Base-by-base conservation (phyloP, 1,140 invertebrate species). In the Drosophila auraria region DNA sequence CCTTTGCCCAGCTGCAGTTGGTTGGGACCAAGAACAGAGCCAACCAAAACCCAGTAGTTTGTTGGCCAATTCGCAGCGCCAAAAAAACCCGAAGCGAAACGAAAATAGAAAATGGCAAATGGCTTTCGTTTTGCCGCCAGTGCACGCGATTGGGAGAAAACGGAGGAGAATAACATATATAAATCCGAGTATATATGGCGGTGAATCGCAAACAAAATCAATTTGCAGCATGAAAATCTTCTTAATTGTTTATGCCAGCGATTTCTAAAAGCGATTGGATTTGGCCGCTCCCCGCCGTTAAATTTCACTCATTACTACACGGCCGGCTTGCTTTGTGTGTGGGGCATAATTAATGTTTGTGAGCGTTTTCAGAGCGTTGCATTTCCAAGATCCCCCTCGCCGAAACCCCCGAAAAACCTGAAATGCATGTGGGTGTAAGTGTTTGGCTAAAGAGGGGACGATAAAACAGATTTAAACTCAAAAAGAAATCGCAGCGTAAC, bases 31-130 rank as follows among this genome's bases (percentile, higher is more conserved):
- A 80, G 56, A 64, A 58, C 38, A 49, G n/a, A 49, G 38, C 45
- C 58, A 56, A 30, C 56, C 56, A 30, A 40, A 25, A 17, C 14
- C 15, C 9, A n/a, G 5, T 27, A 49, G 33, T 30, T 9, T 45
- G 20, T 20, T 23, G 20, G 44, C 47, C 58, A 44, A 44, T 38
- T 54, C 36, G 44, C 40, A 60, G 45, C 61, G 79, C 64, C 60
- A 80, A 81, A 89, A 89, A 40, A 81, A 87, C 69, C 56, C 82
- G 70, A 82, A 76, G 78, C 86, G 81, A 71, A 87, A 87, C 84
- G 84, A 87, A 89, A 87, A 87, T 87, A 87, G 83, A 87, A 87
- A 87, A 80, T 82, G 68, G 51, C 75, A 74, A 77, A 77, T 69
- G 75, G 75, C 76, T 78, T 78, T 78, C 57, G 58, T 70, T 78